Base-by-base conservation (phyloP, 2,888 invertebrate genomes). In the Pristionchus entomophagus region DNA sequence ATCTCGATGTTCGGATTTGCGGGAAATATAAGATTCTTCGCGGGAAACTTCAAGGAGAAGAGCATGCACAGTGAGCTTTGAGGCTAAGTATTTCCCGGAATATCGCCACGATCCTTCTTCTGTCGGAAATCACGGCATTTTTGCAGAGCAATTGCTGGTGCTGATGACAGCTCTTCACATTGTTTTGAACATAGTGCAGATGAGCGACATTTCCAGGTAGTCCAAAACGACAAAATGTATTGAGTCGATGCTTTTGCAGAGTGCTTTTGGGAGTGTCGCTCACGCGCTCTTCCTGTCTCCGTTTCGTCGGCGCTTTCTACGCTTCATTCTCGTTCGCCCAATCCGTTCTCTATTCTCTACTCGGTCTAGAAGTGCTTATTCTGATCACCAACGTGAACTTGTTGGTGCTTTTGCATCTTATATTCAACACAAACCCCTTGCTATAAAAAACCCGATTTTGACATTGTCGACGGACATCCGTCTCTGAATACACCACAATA, bases 11-110 rank as follows among this genome's bases (percentile, higher is more conserved):
- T 45, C 45, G 45, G 45, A 45, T 45, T 45, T 10, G 69, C 38
- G 6, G 69, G 69, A 41, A 73, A 73, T n/a, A 73, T 73, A n/a
- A 38, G 69, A 73, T 73, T 73, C 69, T 41, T 73, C 69, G 22
- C 41, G 8, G 69, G 69, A 0, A 73, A 73, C 41, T 41, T 14
- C 41, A 73, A 73, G 41, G 69, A 73, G 10, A 73, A 41, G 17
- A 73, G 69, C n/a, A 41, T 73, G 5, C 69, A 73, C 29, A 73
- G 69, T 73, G n/a, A 41, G 69, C 17, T 12, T n/a, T n/a, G n/a
- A n/a, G n/a, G n/a, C n/a, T n/a, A n/a, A n/a, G n/a, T n/a, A n/a
- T n/a, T n/a, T n/a, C n/a, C n/a, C n/a, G n/a, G n/a, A n/a, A n/a
- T n/a, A n/a, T n/a, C n/a, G n/a, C n/a, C n/a, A n/a, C n/a, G n/a